phyloP scores from a whole-genome alignment of 2,113 vertebrate species.

The Tapirus terrestris region DNA sequence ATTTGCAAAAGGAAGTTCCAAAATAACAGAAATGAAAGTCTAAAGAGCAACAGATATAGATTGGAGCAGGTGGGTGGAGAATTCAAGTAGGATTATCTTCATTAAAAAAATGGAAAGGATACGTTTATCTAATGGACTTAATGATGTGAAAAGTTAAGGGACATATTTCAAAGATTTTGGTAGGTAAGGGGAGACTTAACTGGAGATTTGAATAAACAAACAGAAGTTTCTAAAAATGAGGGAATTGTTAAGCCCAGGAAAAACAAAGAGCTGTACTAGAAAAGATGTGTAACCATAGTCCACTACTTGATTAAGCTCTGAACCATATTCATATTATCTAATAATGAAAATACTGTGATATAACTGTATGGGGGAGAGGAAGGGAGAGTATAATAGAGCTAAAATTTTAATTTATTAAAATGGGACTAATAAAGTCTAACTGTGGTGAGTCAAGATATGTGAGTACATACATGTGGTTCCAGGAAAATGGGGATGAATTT shows the following conservation, averaged over 20 bases:
- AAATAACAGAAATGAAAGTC: not conserved
- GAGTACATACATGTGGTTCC: not conserved
- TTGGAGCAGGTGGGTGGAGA: not conserved
- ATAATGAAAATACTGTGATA: not conserved
- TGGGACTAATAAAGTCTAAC: not conserved
- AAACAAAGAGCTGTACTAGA: not conserved
- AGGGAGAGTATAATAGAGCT: not conserved
- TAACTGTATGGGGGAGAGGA: not conserved
- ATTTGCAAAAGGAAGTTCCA: not conserved
- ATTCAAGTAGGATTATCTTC: not conserved
- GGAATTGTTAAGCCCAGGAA: not conserved
- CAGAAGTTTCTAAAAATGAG: not conserved
- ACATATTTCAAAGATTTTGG: not conserved
- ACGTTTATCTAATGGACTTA: not conserved
- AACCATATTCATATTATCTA: not conserved
- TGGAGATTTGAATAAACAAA: not conserved
- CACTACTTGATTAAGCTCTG: not conserved
- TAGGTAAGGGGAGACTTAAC: not conserved
- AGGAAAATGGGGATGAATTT: not conserved
- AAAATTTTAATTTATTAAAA: conserved; percentile 12
- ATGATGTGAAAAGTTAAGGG: not conserved
- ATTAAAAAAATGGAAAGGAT: not conserved
- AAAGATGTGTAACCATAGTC: not conserved
- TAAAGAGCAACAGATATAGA: not conserved
- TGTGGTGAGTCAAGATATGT: not conserved